Evolutionary conservation across 1,140 invertebrate genomes (phyloP).

Genomic region (Drosophila baimaii): DNA sequence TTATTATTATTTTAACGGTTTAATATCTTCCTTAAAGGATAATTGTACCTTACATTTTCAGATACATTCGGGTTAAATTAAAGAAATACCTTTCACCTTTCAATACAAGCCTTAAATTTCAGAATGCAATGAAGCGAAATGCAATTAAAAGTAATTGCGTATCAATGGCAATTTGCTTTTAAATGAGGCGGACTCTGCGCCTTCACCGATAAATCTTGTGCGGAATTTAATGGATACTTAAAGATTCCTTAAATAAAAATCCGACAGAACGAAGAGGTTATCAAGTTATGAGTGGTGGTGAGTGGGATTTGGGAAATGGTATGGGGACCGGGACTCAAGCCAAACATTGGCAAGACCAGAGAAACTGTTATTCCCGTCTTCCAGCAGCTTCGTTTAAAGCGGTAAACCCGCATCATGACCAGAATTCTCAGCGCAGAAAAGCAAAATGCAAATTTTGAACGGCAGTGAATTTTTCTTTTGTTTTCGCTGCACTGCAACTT

Average conservation of each 20-base stretch:
- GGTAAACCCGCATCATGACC: conserved; percentile 57
- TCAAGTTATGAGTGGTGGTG: conserved; percentile 13
- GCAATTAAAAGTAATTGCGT: conserved; percentile 56
- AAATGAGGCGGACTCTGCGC: conserved; percentile 1
- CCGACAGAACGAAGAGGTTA: neutral
- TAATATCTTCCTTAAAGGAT: neutral
- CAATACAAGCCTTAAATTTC: conserved; percentile 4
- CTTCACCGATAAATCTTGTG: neutral
- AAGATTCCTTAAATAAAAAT: neutral
- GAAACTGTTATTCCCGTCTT: conserved; percentile 34
- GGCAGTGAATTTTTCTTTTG: conserved; percentile 75
- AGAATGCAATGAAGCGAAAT: conserved; percentile 23
- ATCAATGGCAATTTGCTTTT: conserved; percentile 29
- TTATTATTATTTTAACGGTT: neutral
- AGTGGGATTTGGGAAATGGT: conserved; percentile 3
- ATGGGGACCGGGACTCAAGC: neutral
- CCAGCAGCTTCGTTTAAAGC: conserved; percentile 47
- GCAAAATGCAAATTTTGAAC: conserved; percentile 73
- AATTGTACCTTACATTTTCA: neutral
- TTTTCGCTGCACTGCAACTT: conserved; percentile 72
- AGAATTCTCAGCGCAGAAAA: conserved; percentile 36
- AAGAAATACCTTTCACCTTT: neutral
- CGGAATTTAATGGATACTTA: conserved; percentile 16
- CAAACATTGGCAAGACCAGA: conserved; percentile 24
- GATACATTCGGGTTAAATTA: neutral